A percentile compares a stretch with the other conserved stretches of the same genome.
Conservation (phyloP, 2,888 invertebrate genomes). For the Drosophila paranaensis region DNA sequence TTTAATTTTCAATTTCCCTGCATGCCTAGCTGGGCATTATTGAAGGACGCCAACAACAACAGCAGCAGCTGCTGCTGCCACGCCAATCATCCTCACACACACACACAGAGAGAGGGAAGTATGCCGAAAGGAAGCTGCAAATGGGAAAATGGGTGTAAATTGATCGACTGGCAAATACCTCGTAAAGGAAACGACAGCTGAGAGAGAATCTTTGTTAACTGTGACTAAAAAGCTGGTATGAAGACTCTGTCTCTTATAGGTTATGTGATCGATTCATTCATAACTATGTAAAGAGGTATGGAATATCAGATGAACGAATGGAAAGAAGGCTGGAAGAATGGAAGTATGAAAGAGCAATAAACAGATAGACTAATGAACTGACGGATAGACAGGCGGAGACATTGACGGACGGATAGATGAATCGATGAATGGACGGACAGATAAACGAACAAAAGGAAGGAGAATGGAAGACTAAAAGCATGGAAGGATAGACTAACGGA, state of each 20-base stretch:
- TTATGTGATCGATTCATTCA: too few relatives aligned
- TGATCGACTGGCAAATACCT: background rate
- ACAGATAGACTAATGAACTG: too few relatives aligned
- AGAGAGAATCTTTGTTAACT: background rate
- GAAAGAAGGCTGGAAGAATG: background rate
- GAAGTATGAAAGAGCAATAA: too few relatives aligned
- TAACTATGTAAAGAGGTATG: too few relatives aligned
- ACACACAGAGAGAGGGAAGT: background rate
- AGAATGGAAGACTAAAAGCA: too few relatives aligned
- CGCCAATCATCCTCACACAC: conserved; percentile 32
- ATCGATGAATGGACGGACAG: background rate
- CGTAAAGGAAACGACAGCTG: background rate
- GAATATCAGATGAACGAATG: background rate
- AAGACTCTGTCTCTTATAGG: too few relatives aligned
- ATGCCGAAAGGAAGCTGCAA: background rate
- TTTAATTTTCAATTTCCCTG: conserved; percentile 61
- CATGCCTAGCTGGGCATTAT: conserved; percentile 34
- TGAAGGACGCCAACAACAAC: conserved; percentile 16
- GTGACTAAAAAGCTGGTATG: background rate
- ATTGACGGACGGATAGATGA: background rate
- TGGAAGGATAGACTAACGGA: too few relatives aligned
- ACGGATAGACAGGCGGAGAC: background rate
- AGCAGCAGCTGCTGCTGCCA: conserved; percentile 20
- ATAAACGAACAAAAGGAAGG: too few relatives aligned
- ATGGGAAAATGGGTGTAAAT: background rate